These are phyloP conservation scores for Gryllus bimaculatus DNA, from an alignment of 1,140 invertebrate genomes.

Conservation along the genomic window DNA sequence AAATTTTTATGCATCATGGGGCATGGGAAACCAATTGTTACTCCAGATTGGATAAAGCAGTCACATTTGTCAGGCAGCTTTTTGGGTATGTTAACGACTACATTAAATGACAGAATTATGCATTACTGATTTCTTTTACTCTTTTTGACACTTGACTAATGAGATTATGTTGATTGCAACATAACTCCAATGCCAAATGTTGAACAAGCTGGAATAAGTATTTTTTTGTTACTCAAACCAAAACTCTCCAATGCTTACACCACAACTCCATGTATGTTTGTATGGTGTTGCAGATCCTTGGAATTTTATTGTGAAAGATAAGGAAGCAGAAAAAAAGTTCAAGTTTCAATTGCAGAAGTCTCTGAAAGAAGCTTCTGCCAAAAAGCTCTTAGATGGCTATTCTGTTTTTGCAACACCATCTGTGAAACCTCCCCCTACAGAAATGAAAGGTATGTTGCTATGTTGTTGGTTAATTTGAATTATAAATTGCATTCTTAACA, in stretches of 20 bases:
- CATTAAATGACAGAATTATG: background rate
- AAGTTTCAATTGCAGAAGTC: slow-evolving; percentile 35
- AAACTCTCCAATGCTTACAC: too few relatives aligned
- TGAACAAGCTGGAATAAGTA: too few relatives aligned
- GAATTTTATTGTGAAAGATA: slow-evolving; percentile 36
- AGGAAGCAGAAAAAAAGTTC: slow-evolving; percentile 34
- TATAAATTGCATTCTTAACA: too few relatives aligned
- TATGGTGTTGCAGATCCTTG: slow-evolving; percentile 28
- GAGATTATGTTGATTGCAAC: too few relatives aligned
- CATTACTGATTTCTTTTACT: too few relatives aligned
- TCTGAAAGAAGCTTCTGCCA: slow-evolving; percentile 30
- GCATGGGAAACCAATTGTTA: slow-evolving; percentile 36
- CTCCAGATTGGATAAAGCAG: slow-evolving; percentile 35
- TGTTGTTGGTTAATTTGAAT: too few relatives aligned
- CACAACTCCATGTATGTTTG: too few relatives aligned
- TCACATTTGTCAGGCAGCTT: slow-evolving; percentile 28
- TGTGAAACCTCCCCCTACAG: slow-evolving; percentile 33
- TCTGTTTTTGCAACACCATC: slow-evolving; percentile 36
- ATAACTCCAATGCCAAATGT: too few relatives aligned
- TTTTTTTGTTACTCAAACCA: too few relatives aligned
- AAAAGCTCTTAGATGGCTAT: slow-evolving; percentile 33
- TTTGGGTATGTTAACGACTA: background rate
- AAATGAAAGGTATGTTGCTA: slow-evolving; percentile 35
- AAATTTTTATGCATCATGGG: slow-evolving; percentile 41
- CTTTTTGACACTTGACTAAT: too few relatives aligned